Percentiles rank a stretch among this genome's conserved stretches.
Evolutionary conservation across 1,140 invertebrate genomes (phyloP).

Genomic region (Stegodyphus dumicola): DNA sequence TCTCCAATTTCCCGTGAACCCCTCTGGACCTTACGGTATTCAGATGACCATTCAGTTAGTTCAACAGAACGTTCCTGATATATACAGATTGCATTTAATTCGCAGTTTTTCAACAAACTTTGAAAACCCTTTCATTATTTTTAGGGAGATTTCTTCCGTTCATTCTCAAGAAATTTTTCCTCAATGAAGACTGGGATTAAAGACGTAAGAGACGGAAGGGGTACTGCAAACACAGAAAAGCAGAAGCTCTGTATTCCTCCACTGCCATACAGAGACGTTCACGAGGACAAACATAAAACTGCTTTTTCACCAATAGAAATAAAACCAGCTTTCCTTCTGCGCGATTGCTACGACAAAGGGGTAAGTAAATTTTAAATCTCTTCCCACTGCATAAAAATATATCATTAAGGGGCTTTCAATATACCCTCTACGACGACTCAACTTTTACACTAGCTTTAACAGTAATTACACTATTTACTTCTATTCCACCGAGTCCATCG

Average conservation of each 20-base stretch:
- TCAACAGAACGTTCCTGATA: not conserved
- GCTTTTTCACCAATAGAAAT: constrained; percentile 13
- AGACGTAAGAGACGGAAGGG: not conserved
- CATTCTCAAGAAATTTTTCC: no score
- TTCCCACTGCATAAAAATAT: not conserved
- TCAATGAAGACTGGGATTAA: constrained; percentile 3
- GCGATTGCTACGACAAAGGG: constrained; percentile 35
- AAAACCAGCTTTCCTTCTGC: constrained; percentile 12
- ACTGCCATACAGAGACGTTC: not conserved
- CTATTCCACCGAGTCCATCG: not conserved
- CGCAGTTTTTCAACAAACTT: not conserved
- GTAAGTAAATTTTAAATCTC: constrained; percentile 1
- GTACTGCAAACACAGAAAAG: constrained; percentile 3
- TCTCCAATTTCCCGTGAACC: not conserved
- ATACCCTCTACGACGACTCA: not conserved
- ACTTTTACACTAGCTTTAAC: not conserved
- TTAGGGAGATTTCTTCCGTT: not conserved
- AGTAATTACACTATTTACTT: not conserved
- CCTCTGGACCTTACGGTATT: not conserved
- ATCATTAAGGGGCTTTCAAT: not conserved
- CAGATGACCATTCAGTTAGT: not conserved
- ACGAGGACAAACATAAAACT: not conserved
- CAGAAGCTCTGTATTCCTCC: constrained; percentile 23
- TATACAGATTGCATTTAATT: not conserved
- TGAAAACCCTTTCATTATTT: not conserved